Evolutionary conservation across 2,888 invertebrate genomes (phyloP), one percentile per base, ranked within the genome.

Genomic region (Ectemnius lituratus): DNA sequence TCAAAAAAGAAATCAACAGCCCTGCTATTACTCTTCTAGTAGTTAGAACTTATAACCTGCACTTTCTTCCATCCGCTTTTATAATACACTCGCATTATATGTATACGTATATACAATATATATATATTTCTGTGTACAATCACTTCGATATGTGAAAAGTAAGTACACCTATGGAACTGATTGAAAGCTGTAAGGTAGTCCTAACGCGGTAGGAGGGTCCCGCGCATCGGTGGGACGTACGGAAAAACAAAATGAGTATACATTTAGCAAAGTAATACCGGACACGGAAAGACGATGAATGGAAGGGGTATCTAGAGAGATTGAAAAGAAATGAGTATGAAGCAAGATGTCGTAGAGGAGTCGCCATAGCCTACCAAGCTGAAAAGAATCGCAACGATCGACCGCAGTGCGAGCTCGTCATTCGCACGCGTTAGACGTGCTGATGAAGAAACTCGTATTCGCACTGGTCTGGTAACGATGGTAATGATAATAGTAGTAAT

Each of bases 361-460:
- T 57, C 71, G 68, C 75, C 66, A 23, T 72, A 83, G 77, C 69
- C 67, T 75, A 70, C 65, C 75, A 83, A 88, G 83, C 84, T 76
- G 81, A 82, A 82, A 87, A 86, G 85, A 88, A 89, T 85, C 84
- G 88, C 86, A 87, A 88, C 86, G 76, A 80, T 73, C 65, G 75
- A 74, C 76, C 66, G 76, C 52, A 37, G 37, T 37, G 37, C 16
- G 52, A 52, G 71, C 65, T 76, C 74, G 77, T 84, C 78, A 75
- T 66, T 63, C 67, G 73, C 73, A 76, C 68, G 75, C 76, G 62
- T 65, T 81, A 78, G 60, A 70, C 67, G 56, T 62, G 66, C 70
- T 67, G 61, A 71, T 67, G 65, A 79, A 80, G 65, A 66, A 78
- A 76, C 60, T 75, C 70, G 72, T 76, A 70, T 75, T 76, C 78